Percentiles rank a stretch among this genome's conserved stretches.
These are phyloP conservation scores for Glomeris marginata DNA, from an alignment of 2,888 invertebrate genomes.

Conservation along the genomic window DNA sequence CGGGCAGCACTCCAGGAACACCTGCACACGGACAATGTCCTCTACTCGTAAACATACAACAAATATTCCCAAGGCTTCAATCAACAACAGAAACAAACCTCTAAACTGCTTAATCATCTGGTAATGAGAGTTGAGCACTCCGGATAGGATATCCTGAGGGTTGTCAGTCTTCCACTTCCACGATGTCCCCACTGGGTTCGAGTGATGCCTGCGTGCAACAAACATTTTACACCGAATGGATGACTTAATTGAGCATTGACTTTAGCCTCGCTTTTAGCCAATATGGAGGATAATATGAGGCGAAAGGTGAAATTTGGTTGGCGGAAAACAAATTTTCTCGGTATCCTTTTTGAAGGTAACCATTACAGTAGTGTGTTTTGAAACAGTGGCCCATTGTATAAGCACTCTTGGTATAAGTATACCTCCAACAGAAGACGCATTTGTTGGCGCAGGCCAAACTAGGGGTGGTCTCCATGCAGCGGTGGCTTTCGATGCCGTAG, in stretches of 20 bases:
- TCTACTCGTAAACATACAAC: no score
- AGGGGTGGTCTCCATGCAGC: constrained; percentile 44
- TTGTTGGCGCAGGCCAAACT: constrained; percentile 44
- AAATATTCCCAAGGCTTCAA: no score
- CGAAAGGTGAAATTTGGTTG: no score
- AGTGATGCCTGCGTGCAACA: constrained; percentile 27
- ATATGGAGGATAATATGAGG: no score
- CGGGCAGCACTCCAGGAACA: constrained; percentile 39
- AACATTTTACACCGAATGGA: no score
- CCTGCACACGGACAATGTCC: constrained; percentile 24
- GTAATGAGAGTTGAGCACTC: constrained; percentile 37
- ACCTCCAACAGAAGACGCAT: constrained; percentile 46
- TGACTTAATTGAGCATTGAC: no score
- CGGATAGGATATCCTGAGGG: constrained; percentile 36
- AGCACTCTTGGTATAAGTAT: neutral
- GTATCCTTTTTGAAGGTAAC: no score
- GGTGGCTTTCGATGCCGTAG: constrained; percentile 43
- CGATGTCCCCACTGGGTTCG: constrained; percentile 41
- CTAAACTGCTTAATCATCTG: constrained; percentile 38
- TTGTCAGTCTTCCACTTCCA: constrained; percentile 44
- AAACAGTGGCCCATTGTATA: no score
- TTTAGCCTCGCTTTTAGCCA: no score
- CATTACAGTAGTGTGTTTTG: no score
- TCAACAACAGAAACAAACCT: constrained; percentile 23
- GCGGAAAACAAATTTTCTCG: no score